Conservation (phyloP, 2,888 invertebrate genomes). For the Nemotelus nigrinus region DNA sequence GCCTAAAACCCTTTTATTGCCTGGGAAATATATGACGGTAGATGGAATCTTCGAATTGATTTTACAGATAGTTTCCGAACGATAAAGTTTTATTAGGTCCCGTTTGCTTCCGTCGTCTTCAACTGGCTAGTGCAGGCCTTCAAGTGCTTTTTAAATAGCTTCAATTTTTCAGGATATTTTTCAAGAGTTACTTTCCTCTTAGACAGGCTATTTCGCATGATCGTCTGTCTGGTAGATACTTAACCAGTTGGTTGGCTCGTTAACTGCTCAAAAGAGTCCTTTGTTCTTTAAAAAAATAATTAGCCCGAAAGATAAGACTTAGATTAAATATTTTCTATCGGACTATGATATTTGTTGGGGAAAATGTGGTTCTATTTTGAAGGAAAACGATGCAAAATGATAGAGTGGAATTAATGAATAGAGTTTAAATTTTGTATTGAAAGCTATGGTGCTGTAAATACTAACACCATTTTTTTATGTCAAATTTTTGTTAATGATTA, state of each 20-base stretch:
- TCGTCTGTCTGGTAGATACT: not conserved
- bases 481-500: no score
- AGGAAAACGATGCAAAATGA: no score
- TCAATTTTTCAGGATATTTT: conserved; percentile 40
- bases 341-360: no score
- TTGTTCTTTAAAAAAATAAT: conserved; percentile 39
- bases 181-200: not conserved
- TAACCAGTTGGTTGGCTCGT: not conserved
- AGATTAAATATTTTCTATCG: no score
- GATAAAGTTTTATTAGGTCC: conserved; percentile 48
- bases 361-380: no score
- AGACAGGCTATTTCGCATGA: not conserved
- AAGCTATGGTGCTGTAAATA: no score
- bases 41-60: conserved; percentile 48
- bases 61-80: conserved; percentile 49
- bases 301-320: not conserved
- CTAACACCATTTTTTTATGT: no score
- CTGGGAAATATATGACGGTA: conserved; percentile 46
- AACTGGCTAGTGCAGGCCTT: conserved; percentile 3
- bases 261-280: not conserved
- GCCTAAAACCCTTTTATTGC: conserved; percentile 49
- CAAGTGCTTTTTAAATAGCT: conserved; percentile 30
- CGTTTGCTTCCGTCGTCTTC: conserved; percentile 12
- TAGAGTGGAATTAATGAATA: no score
- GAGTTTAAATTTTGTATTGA: no score